phyloP scores from a whole-genome alignment of 1,140 invertebrate species.

The Maniola jurtina region DNA sequence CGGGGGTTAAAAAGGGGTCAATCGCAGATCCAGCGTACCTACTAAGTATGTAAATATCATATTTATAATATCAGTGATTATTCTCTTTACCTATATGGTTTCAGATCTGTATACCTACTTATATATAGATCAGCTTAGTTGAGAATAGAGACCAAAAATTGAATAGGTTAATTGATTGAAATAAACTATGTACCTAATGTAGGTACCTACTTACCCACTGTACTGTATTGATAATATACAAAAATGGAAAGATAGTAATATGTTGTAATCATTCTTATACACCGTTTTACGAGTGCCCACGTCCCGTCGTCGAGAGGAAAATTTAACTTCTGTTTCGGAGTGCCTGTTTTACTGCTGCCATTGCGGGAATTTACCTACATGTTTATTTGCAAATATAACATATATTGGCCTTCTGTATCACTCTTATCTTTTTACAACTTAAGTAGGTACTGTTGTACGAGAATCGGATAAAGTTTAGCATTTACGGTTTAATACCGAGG shows the following conservation, averaged over 20 bases:
- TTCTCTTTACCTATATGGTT: too few species aligned
- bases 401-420: slow-evolving; percentile 54
- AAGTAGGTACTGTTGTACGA: neutral
- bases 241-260: slow-evolving; percentile 15
- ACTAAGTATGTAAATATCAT: too few species aligned
- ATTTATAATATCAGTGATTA: too few species aligned
- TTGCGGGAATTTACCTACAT: slow-evolving; percentile 75
- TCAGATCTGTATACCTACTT: too few species aligned
- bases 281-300: slow-evolving; percentile 42
- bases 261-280: slow-evolving; percentile 31
- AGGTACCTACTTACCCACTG: too few species aligned
- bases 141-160: too few species aligned
- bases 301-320: slow-evolving; percentile 31
- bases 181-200: too few species aligned
- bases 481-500: slow-evolving; percentile 11
- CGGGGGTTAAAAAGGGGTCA: too few species aligned
- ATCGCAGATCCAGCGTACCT: too few species aligned
- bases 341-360: slow-evolving; percentile 64
- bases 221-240: neutral
- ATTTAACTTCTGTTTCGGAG: slow-evolving; percentile 41
- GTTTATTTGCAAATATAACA: slow-evolving; percentile 68
- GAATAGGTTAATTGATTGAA: too few species aligned
- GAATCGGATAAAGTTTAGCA: neutral
- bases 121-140: too few species aligned
- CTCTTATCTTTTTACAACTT: slow-evolving; percentile 34